Evolutionary conservation across 2,797 vertebrate genomes (phyloP).

Genomic region (Peromyscus eremicus): DNA sequence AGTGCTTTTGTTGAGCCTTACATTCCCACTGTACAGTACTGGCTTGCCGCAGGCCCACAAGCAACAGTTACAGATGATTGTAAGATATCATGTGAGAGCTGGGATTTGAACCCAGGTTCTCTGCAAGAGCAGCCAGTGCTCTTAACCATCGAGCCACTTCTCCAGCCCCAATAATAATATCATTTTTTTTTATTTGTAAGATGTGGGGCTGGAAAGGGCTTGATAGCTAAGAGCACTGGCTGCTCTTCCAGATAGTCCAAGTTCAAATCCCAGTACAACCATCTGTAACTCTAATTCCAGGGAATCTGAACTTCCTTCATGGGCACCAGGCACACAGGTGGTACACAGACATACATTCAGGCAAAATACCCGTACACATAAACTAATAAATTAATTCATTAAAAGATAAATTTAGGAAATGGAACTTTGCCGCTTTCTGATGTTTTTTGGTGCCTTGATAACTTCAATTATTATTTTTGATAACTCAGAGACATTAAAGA

Average conservation of each 20-base stretch:
- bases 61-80: neutral
- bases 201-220: neutral
- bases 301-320: neutral
- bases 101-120: neutral
- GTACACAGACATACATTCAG: neutral
- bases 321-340: neutral
- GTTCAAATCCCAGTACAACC: neutral
- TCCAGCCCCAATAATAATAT: neutral
- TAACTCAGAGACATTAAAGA: neutral
- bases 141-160: neutral
- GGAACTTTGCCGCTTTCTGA: neutral
- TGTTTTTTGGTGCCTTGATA: neutral
- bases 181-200: neutral
- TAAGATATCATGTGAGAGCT: neutral
- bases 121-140: neutral
- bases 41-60: neutral
- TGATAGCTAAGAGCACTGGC: neutral
- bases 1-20: neutral
- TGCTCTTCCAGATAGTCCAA: neutral
- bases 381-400: neutral
- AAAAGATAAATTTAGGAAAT: neutral
- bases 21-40: neutral
- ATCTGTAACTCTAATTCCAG: neutral
- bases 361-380: neutral
- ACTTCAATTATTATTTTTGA: neutral